Evolutionary conservation across 1,140 invertebrate genomes (phyloP), one percentile per base, ranked within the genome.

Genomic region (Panagrolaimus sp.): DNA sequence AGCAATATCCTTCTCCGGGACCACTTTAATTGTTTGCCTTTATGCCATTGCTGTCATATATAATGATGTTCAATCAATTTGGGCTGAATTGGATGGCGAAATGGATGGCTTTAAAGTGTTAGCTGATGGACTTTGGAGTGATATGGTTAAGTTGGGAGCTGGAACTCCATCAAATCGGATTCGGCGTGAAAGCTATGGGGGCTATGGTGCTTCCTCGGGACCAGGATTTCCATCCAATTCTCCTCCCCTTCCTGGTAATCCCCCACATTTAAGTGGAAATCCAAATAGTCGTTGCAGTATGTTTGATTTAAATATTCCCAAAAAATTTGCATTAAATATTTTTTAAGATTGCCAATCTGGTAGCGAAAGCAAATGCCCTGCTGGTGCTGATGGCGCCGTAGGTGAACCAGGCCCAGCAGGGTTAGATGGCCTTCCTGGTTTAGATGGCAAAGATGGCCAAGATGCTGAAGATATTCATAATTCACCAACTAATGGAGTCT

Each of bases 31-130:
- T 38, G 17, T 81, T 17, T 83, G 79, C 55, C 77, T 81, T 44
- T 74, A 73, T 45, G 77, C 70, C 46, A 73, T 83, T 26, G 72
- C 68, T 52, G 63, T 44, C 62, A 78, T 81, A 55, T 81, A 81
- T 71, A 75, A 66, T 43, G 81, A 81, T 48, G 77, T 81, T 44
- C 78, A 81, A 43, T 66, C 24, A 47, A 81, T 83, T 48, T 81
- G 81, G 79, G 63, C 65, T 43, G 76, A 81, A 67, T 55, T 81
- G 43, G 81, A 80, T 73, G 28, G 44, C 45, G 80, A 81, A 64
- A 82, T 81, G 69, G 71, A 73, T 46, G 47, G 62, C 21, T 81
- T 81, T 70, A 80, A 83, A 55, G 72, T 77, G 17, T 55, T 66
- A 28, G 70, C 76, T 38, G 73, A 78, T 43, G 75, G 67, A 32